These are phyloP conservation scores for Stomatorhinus ivindoensis DNA, from an alignment of 2,113 vertebrate genomes.

Conservation along the genomic window DNA sequence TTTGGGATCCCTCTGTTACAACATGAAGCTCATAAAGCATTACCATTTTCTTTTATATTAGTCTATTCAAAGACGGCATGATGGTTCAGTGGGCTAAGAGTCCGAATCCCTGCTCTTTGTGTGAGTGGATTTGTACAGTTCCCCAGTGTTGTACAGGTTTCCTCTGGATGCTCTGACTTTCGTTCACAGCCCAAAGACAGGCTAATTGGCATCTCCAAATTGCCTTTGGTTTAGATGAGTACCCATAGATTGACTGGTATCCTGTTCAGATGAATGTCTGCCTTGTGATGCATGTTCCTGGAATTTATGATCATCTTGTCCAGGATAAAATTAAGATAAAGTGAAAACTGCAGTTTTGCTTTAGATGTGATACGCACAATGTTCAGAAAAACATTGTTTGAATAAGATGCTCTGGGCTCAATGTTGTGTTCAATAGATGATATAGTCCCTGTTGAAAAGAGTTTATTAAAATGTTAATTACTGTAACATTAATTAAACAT, in stretches of 20 bases:
- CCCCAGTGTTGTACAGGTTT: background rate
- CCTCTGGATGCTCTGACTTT: background rate
- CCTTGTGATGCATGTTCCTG: background rate
- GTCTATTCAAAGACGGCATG: background rate
- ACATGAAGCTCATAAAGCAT: background rate
- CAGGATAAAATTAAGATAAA: background rate
- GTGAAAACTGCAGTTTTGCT: background rate
- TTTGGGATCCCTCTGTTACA: background rate
- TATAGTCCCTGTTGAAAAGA: background rate
- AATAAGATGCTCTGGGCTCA: background rate
- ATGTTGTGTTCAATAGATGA: background rate
- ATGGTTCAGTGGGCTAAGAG: background rate
- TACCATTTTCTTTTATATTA: background rate
- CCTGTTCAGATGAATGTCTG: background rate
- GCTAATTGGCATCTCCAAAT: background rate
- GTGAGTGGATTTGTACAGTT: background rate
- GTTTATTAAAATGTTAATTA: slow-evolving; percentile 5
- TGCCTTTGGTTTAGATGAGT: background rate
- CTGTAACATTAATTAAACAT: background rate
- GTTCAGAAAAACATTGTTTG: background rate
- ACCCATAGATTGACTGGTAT: background rate
- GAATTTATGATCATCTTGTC: background rate
- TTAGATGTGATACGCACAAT: background rate
- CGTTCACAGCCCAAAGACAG: background rate
- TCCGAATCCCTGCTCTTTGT: background rate